Percentiles rank a stretch among this genome's conserved stretches.
Evolutionary conservation across 2,888 invertebrate genomes (phyloP).

Genomic region (Thera britannica): DNA sequence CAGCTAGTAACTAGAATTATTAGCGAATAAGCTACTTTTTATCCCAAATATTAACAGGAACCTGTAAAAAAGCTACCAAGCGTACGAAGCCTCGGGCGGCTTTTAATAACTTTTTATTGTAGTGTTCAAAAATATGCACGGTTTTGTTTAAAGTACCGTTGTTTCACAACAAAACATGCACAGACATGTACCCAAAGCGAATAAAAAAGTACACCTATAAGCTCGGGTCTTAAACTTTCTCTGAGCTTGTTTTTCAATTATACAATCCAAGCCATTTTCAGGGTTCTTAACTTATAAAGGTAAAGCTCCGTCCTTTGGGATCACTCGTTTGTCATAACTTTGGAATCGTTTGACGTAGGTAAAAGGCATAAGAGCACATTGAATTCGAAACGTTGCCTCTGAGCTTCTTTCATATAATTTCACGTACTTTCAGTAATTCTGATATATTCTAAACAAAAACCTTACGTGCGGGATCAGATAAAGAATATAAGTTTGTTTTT

Average conservation of each 20-base stretch:
- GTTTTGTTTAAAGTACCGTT: background rate
- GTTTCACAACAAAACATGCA: too few relatives aligned
- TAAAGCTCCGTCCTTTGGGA: conserved; percentile 40
- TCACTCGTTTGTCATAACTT: conserved; percentile 51
- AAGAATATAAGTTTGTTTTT: conserved; percentile 1
- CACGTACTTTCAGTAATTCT: background rate
- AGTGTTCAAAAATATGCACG: too few relatives aligned
- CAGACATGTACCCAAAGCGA: background rate
- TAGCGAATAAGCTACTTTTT: too few relatives aligned
- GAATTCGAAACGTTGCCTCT: conserved; percentile 23
- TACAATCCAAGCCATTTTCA: conserved; percentile 34
- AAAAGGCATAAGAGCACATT: conserved; percentile 33
- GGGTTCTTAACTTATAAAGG: conserved; percentile 37
- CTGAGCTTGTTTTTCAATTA: conserved; percentile 39
- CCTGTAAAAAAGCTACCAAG: too few relatives aligned
- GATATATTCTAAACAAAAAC: conserved; percentile 4
- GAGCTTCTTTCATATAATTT: too few relatives aligned
- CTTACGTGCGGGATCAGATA: conserved; percentile 17
- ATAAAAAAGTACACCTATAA: background rate
- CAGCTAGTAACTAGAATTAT: too few relatives aligned
- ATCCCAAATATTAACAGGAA: too few relatives aligned
- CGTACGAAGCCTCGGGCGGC: too few relatives aligned
- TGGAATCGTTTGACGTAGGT: conserved; percentile 44
- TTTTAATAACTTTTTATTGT: too few relatives aligned
- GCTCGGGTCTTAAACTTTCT: background rate